Conservation (phyloP, 2,113 vertebrate genomes). For the Onychostruthus taczanowskii region DNA sequence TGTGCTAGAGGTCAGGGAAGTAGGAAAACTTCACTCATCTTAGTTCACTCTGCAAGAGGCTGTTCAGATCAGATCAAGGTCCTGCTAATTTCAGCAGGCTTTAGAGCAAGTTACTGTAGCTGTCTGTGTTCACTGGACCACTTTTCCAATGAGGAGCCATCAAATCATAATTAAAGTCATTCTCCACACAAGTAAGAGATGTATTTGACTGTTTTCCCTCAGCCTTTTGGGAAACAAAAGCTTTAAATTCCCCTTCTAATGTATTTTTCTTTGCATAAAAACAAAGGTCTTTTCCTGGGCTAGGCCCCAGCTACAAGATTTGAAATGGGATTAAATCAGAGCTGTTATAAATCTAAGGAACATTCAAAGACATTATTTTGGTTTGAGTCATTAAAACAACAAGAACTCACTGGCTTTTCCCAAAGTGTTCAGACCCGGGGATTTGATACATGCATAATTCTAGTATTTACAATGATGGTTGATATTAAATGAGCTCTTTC, state of each 20-base stretch:
- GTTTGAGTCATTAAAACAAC: conserved; percentile 26
- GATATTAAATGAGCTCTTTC: conserved; percentile 55
- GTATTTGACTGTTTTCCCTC: not conserved
- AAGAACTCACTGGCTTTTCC: not conserved
- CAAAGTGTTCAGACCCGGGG: conserved; percentile 14
- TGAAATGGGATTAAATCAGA: conserved; percentile 23
- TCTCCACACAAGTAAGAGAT: not conserved
- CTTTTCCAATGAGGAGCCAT: not conserved
- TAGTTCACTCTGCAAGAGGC: not conserved
- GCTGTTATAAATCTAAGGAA: not conserved
- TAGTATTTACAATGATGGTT: not conserved
- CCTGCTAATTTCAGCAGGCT: not conserved
- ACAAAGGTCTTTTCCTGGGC: conserved; percentile 18
- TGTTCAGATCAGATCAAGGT: not conserved
- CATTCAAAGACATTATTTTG: not conserved
- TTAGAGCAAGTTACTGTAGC: not conserved
- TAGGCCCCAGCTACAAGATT: not conserved
- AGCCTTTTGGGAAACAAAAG: not conserved
- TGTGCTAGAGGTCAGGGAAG: not conserved
- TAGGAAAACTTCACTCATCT: not conserved
- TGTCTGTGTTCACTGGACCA: not conserved
- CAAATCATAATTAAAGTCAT: not conserved
- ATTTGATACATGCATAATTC: conserved; percentile 47
- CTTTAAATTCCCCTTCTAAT: not conserved
- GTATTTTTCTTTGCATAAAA: conserved; percentile 5